These are phyloP conservation scores for Candoia aspera DNA, from an alignment of 2,113 vertebrate genomes.

Conservation along the genomic window DNA sequence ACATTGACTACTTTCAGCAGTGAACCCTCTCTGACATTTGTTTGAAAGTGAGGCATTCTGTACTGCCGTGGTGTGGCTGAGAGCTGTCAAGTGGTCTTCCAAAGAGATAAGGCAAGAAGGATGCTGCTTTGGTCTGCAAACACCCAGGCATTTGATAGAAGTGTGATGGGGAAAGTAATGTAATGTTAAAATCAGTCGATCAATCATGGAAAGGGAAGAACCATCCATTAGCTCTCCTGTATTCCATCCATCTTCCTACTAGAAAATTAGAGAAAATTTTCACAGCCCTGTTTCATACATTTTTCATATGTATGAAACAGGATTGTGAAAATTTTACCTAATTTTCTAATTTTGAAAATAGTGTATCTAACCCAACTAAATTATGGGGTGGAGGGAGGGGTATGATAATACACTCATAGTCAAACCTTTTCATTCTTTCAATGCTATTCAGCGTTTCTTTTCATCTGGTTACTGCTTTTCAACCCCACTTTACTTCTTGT, in stretches of 20 bases:
- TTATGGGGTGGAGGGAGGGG: background rate
- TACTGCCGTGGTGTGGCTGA: constrained; percentile 52
- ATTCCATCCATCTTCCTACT: background rate
- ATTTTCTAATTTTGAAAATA: background rate
- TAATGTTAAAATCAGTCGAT: constrained; percentile 48
- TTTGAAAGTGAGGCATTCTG: constrained; percentile 55
- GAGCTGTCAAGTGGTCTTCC: constrained; percentile 61
- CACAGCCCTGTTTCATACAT: background rate
- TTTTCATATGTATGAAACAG: background rate
- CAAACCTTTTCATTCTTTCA: background rate
- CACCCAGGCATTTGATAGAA: background rate
- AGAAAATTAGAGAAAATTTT: background rate
- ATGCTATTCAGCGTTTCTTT: background rate
- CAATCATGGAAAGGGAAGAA: constrained; percentile 49
- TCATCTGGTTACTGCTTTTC: background rate
- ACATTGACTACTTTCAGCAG: constrained; percentile 75
- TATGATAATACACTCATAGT: background rate
- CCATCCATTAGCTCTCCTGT: constrained; percentile 20
- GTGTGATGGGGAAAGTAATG: constrained; percentile 28
- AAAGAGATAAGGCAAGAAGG: constrained; percentile 63
- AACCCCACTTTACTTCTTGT: background rate
- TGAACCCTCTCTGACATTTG: constrained; percentile 64
- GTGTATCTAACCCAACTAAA: background rate
- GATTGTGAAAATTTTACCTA: constrained; percentile 14
- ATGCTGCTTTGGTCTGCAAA: constrained; percentile 26